These are phyloP conservation scores for Rostratula benghalensis DNA, from an alignment of 2,113 vertebrate species.

Conservation along the genomic window DNA sequence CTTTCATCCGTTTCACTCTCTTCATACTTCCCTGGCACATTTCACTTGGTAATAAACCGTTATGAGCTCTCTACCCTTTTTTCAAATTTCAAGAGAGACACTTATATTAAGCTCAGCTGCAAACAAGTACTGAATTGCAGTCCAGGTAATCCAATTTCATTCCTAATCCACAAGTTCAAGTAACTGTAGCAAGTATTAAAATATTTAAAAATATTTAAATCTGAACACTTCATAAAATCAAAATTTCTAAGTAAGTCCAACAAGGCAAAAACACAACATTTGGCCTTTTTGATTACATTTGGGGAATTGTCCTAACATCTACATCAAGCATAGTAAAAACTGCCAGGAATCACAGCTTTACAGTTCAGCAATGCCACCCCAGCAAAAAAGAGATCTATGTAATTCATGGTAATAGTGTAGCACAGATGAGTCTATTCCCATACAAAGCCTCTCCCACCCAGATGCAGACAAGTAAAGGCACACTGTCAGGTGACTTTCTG, in stretches of 20 bases:
- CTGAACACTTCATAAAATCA: neutral
- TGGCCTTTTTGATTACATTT: neutral
- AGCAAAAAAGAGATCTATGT: neutral
- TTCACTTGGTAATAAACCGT: neutral
- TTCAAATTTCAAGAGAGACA: neutral
- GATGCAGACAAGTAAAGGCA: neutral
- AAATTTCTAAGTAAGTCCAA: neutral
- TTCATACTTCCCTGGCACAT: neutral
- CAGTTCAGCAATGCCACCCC: neutral
- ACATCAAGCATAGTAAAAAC: neutral
- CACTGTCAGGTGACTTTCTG: neutral
- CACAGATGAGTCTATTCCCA: neutral
- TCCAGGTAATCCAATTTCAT: neutral
- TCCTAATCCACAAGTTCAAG: neutral
- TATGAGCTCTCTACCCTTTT: neutral
- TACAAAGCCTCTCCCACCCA: fast-evolving
- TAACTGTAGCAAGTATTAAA: neutral
- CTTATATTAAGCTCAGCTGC: neutral
- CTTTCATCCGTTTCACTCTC: neutral
- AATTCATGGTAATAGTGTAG: fast-evolving
- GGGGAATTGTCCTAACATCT: neutral
- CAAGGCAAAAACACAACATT: neutral
- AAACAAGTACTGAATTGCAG: neutral
- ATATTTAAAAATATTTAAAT: neutral
- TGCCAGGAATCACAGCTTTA: neutral